Evolutionary conservation across 2,797 vertebrate species (phyloP).

Genomic region (Yasuhikotakia modesta): DNA sequence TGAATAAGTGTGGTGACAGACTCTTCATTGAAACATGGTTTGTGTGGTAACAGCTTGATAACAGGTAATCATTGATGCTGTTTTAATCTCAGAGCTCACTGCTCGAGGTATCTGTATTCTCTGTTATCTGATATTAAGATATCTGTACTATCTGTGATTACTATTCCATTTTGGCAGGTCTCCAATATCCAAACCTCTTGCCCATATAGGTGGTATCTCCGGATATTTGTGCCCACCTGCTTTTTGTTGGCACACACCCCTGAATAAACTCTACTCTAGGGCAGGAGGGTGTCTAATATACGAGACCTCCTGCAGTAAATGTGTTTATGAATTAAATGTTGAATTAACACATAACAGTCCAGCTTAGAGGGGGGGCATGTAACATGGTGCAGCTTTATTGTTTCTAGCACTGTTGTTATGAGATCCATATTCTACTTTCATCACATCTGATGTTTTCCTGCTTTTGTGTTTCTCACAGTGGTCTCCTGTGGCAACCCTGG

Average conservation of each 20-base stretch:
- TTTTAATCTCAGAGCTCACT: background rate
- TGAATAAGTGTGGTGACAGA: too few species aligned
- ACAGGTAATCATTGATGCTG: background rate
- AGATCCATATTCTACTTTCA: background rate
- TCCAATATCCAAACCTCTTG: slow-evolving; percentile 43
- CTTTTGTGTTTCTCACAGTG: slow-evolving; percentile 71
- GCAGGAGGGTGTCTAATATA: slow-evolving; percentile 24
- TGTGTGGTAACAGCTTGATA: background rate
- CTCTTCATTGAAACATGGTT: too few species aligned
- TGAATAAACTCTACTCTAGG: slow-evolving; percentile 29
- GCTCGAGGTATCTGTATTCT: background rate
- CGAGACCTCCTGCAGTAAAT: slow-evolving; percentile 32
- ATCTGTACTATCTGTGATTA: background rate
- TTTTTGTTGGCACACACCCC: slow-evolving; percentile 73
- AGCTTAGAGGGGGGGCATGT: background rate
- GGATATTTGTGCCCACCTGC: slow-evolving; percentile 72
- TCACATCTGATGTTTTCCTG: background rate
- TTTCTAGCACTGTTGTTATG: background rate
- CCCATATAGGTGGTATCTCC: slow-evolving; percentile 61
- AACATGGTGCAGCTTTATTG: background rate
- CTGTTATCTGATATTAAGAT: background rate
- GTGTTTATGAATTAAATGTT: slow-evolving; percentile 36
- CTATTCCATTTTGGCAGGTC: slow-evolving; percentile 10
- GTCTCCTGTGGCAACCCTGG: slow-evolving; percentile 96
- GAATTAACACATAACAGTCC: slow-evolving; percentile 46